phyloP scores from a whole-genome alignment of 1,140 invertebrate genomes.

The Atta texana region DNA sequence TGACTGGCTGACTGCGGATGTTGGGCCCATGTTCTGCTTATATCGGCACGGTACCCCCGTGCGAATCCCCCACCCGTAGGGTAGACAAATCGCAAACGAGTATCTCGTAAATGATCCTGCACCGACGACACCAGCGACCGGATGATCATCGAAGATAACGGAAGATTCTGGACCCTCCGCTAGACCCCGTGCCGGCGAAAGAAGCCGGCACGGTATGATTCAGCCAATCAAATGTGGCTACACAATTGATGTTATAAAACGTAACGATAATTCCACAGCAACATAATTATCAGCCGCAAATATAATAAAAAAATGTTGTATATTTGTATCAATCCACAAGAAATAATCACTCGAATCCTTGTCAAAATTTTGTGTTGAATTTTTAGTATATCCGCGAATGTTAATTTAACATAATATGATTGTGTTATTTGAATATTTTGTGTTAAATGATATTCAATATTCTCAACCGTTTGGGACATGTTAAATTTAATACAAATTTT shows the following conservation, averaged over 20 bases:
- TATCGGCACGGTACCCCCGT: constrained; percentile 69
- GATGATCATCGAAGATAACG: constrained; percentile 56
- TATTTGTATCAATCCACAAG: too few relatives aligned
- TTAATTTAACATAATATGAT: too few relatives aligned
- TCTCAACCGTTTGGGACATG: too few relatives aligned
- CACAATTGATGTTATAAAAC: not conserved
- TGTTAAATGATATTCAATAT: too few relatives aligned
- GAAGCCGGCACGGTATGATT: not conserved
- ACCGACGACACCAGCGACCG: constrained; percentile 18
- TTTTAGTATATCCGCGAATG: too few relatives aligned
- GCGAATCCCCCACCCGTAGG: constrained; percentile 63
- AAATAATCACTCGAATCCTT: too few relatives aligned
- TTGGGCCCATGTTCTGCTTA: constrained; percentile 75
- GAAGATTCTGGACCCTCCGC: constrained; percentile 50
- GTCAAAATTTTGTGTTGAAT: too few relatives aligned
- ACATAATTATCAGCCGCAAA: not conserved
- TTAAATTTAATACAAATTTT: too few relatives aligned
- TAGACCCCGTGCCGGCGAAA: not conserved
- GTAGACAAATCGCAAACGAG: constrained; percentile 69
- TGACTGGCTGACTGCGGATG: constrained; percentile 77
- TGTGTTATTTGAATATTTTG: too few relatives aligned
- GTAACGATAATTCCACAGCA: not conserved
- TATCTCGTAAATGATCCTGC: constrained; percentile 61
- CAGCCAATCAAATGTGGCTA: not conserved
- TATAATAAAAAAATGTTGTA: not conserved